Percentiles rank a stretch among this genome's conserved stretches.
These are phyloP conservation scores for Myotis vivesi DNA, from an alignment of 2,797 vertebrate genomes.

Conservation along the genomic window DNA sequence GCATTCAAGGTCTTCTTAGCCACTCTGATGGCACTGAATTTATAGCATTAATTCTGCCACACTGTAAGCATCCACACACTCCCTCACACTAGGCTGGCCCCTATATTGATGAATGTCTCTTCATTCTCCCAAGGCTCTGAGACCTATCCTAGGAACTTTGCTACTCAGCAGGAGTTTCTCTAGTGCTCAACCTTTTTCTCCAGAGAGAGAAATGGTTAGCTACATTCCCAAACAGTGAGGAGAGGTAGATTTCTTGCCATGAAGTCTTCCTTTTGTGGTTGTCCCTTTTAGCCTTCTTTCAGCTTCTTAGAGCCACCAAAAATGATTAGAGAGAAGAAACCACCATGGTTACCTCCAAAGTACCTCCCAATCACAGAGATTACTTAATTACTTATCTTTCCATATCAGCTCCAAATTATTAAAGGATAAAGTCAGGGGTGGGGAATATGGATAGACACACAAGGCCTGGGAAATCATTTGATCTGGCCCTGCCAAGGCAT, in stretches of 20 bases:
- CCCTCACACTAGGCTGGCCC: background rate
- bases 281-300: slow-evolving; percentile 23
- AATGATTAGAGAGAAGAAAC: slow-evolving; percentile 33
- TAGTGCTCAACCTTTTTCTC: background rate
- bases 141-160: background rate
- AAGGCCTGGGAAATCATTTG: too few relatives aligned
- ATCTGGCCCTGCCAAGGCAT: too few relatives aligned
- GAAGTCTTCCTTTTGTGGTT: slow-evolving; percentile 62
- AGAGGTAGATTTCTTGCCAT: slow-evolving; percentile 44
- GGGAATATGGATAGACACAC: too few relatives aligned
- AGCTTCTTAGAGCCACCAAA: background rate
- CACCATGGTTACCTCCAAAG: background rate
- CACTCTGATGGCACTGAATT: background rate
- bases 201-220: background rate
- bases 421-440: slow-evolving; percentile 71
- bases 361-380: background rate
- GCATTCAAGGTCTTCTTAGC: background rate
- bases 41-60: background rate
- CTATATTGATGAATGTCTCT: background rate
- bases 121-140: background rate
- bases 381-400: slow-evolving; percentile 77
- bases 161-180: background rate
- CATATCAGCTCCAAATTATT: slow-evolving; percentile 78
- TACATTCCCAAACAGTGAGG: background rate
- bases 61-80: background rate